Percentiles rank a stretch among this genome's conserved stretches.
Evolutionary conservation across 1,140 invertebrate species (phyloP).

Genomic region (Eupristina koningsbergeri): DNA sequence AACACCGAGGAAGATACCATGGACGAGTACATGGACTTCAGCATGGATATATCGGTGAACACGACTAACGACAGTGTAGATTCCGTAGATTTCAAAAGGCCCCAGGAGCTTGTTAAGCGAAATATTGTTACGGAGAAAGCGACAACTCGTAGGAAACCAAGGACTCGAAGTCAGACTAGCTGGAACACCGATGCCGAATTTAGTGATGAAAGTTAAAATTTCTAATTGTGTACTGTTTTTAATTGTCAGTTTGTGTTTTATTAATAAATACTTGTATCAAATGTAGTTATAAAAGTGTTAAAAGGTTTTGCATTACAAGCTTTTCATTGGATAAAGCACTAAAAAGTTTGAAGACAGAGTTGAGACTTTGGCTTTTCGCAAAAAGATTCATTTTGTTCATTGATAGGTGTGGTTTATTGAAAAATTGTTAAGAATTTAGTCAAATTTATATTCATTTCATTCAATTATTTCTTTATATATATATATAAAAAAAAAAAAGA

Average conservation of each 20-base stretch:
- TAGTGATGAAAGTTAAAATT: slow-evolving; percentile 51
- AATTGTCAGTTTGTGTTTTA: background rate
- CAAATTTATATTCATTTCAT: too few species aligned
- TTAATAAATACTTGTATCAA: background rate
- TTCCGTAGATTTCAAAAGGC: slow-evolving; percentile 53
- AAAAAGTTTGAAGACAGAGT: too few species aligned
- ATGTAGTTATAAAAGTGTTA: too few species aligned
- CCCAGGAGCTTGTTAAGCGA: slow-evolving; percentile 46
- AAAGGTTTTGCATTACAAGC: too few species aligned
- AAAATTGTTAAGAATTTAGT: too few species aligned
- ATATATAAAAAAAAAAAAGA: too few species aligned
- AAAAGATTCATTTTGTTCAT: background rate
- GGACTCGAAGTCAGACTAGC: slow-evolving; percentile 42
- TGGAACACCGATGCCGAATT: slow-evolving; percentile 52
- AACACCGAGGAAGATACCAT: background rate
- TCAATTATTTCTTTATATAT: too few species aligned
- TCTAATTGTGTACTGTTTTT: background rate
- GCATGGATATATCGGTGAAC: slow-evolving; percentile 18
- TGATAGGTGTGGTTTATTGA: background rate
- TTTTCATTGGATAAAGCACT: too few species aligned
- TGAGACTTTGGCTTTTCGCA: too few species aligned
- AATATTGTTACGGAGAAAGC: slow-evolving; percentile 15
- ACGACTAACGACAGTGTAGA: slow-evolving; percentile 44
- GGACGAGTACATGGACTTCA: slow-evolving; percentile 46
- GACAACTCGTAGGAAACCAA: slow-evolving; percentile 30